Percentiles rank a stretch among this genome's conserved stretches.
Conservation (phyloP, 2,797 vertebrate genomes). For the Leptodactylus fallax region DNA sequence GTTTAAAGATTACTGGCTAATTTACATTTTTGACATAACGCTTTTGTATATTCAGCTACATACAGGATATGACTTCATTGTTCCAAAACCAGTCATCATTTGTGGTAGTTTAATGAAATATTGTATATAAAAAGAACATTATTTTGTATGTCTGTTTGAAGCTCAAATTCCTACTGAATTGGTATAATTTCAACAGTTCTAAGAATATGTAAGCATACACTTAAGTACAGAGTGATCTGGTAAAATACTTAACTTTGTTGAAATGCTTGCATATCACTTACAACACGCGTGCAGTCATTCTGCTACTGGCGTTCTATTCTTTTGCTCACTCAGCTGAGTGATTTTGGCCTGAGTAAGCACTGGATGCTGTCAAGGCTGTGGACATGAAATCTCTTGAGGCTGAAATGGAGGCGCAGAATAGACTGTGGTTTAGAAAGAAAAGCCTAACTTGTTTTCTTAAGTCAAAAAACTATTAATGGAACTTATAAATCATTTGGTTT, state of each 20-base stretch:
- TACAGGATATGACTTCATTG: not conserved
- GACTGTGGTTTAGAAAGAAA: slow-evolving; percentile 63
- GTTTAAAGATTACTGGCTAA: too few species aligned
- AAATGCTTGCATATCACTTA: slow-evolving; percentile 68
- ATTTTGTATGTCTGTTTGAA: not conserved
- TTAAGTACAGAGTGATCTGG: slow-evolving; percentile 64
- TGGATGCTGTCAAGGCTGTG: slow-evolving; percentile 63
- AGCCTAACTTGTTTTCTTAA: slow-evolving; percentile 41
- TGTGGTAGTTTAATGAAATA: slow-evolving; percentile 30
- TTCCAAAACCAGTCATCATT: slow-evolving; percentile 1
- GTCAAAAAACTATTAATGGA: slow-evolving; percentile 57
- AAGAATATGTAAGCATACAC: slow-evolving; percentile 43
- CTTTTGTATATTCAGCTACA: not conserved
- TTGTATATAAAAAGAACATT: slow-evolving; percentile 18
- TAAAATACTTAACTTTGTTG: slow-evolving; percentile 68
- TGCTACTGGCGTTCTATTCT: slow-evolving; percentile 68
- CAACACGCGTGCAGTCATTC: slow-evolving; percentile 60
- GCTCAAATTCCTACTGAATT: slow-evolving; percentile 43
- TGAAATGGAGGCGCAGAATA: slow-evolving; percentile 28
- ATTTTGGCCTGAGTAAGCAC: slow-evolving; percentile 68
- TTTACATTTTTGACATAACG: not conserved
- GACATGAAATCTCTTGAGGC: slow-evolving; percentile 58
- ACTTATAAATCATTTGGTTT: slow-evolving; percentile 64
- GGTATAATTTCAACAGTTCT: slow-evolving; percentile 33
- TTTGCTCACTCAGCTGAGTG: slow-evolving; percentile 72